Conservation (phyloP, 2,888 invertebrate species). For the Agrotis exclamationis region DNA sequence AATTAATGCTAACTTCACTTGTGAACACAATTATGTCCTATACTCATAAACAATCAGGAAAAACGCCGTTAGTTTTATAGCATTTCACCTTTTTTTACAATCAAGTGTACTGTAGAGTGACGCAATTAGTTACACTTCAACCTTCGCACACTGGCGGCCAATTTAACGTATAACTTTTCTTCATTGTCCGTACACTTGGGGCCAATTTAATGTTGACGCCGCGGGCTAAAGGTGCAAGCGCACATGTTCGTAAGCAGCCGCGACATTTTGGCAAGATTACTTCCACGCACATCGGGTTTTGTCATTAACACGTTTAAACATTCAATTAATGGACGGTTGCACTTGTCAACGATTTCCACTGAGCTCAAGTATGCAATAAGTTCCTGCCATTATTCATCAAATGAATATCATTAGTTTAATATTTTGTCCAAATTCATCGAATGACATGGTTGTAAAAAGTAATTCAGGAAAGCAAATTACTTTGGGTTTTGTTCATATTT, state of each 20-base stretch:
- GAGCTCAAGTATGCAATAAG: conserved; percentile 35
- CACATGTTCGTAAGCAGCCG: conserved; percentile 50
- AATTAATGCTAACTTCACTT: conserved; percentile 37
- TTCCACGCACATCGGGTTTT: conserved; percentile 39
- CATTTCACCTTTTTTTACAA: conserved; percentile 57
- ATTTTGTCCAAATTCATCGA: conserved; percentile 30
- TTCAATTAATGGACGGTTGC: conserved; percentile 45
- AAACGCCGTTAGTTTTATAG: conserved; percentile 55
- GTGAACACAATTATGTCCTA: conserved; percentile 48
- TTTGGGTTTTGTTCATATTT: conserved; percentile 1
- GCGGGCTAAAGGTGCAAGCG: conserved; percentile 60
- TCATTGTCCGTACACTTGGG: conserved; percentile 53
- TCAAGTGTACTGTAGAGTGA: conserved; percentile 58
- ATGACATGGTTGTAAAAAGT: conserved; percentile 23
- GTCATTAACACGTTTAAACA: conserved; percentile 56
- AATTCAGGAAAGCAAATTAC: conserved; percentile 18
- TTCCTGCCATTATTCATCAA: conserved; percentile 38
- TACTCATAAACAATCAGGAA: conserved; percentile 47
- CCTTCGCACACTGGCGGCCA: conserved; percentile 54
- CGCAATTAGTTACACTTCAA: conserved; percentile 67
- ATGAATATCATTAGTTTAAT: conserved; percentile 23
- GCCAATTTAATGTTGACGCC: conserved; percentile 61
- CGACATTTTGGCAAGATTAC: conserved; percentile 55
- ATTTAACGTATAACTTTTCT: conserved; percentile 53
- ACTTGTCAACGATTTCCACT: conserved; percentile 44